A percentile compares a stretch with the other conserved stretches of the same genome.
Conservation (phyloP, 2,797 vertebrate species). For the Streptopelia turtur region DNA sequence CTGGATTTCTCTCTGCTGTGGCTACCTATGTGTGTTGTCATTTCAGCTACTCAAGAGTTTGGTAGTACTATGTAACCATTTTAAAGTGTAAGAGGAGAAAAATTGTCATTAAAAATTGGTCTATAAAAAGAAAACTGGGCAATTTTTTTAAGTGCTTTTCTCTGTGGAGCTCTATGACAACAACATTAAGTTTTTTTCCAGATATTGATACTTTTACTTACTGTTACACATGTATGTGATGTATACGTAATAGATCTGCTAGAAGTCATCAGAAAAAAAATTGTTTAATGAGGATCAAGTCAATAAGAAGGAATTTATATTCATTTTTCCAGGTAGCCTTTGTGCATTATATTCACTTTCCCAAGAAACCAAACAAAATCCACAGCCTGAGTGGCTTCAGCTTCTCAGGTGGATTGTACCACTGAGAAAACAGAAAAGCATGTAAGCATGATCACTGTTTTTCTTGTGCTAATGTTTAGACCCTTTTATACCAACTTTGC, state of each 20-base stretch:
- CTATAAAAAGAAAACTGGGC: background rate
- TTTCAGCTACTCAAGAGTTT: slow-evolving; percentile 5
- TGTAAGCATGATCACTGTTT: background rate
- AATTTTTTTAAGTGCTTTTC: background rate
- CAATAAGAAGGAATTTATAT: background rate
- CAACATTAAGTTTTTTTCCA: background rate
- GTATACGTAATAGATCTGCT: background rate
- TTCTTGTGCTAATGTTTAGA: background rate
- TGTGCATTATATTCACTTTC: background rate
- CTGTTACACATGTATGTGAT: background rate
- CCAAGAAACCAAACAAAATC: background rate
- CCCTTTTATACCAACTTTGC: background rate
- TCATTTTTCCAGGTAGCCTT: background rate
- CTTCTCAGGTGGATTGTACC: background rate
- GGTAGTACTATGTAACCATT: background rate
- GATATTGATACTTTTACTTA: background rate
- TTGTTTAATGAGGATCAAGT: background rate
- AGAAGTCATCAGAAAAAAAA: background rate
- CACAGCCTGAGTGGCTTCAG: background rate
- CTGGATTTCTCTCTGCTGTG: background rate
- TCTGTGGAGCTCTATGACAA: background rate
- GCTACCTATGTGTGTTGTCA: background rate
- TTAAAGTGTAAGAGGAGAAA: background rate
- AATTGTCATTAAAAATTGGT: slow-evolving; percentile 1
- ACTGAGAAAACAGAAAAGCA: background rate